These are phyloP conservation scores for Sylvia borin DNA, from an alignment of 2,797 vertebrate genomes.

Conservation along the genomic window DNA sequence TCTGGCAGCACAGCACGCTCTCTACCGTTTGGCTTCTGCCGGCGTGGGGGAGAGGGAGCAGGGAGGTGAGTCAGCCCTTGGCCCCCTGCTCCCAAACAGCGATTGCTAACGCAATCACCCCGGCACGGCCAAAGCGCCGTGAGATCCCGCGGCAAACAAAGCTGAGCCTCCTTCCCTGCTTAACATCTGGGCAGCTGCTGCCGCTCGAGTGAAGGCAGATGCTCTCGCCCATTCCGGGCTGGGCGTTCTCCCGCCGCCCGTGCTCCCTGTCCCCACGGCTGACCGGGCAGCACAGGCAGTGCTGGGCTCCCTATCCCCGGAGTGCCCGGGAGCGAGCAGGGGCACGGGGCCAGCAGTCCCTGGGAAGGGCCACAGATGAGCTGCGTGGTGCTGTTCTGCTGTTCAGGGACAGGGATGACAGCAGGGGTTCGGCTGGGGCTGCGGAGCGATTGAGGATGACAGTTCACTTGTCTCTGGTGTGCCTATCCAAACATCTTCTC, in stretches of 20 bases:
- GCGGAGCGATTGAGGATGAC: background rate
- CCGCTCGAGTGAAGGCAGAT: background rate
- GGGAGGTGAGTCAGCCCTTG: constrained; percentile 79
- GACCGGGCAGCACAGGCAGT: fast-evolving
- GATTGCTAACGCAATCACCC: constrained; percentile 67
- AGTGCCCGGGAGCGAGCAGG: background rate
- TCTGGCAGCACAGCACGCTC: constrained; percentile 75
- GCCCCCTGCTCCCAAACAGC: constrained; percentile 59
- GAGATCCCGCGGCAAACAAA: constrained; percentile 35
- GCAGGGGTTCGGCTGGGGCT: background rate
- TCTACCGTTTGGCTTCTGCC: constrained; percentile 78
- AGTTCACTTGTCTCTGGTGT: background rate
- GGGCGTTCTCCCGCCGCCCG: fast-evolving
- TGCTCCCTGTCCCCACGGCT: background rate
- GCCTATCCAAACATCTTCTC: background rate
- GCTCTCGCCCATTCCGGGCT: background rate
- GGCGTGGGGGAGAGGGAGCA: constrained; percentile 13
- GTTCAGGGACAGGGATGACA: background rate
- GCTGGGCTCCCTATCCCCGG: background rate
- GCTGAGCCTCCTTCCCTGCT: background rate
- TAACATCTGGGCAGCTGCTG: constrained; percentile 54
- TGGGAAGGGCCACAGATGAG: background rate
- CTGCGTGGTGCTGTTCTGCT: background rate
- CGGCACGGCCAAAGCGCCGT: constrained; percentile 27
- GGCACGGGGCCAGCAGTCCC: background rate